Conservation (phyloP, 2,888 invertebrate genomes). For the Gortyna flavago region DNA sequence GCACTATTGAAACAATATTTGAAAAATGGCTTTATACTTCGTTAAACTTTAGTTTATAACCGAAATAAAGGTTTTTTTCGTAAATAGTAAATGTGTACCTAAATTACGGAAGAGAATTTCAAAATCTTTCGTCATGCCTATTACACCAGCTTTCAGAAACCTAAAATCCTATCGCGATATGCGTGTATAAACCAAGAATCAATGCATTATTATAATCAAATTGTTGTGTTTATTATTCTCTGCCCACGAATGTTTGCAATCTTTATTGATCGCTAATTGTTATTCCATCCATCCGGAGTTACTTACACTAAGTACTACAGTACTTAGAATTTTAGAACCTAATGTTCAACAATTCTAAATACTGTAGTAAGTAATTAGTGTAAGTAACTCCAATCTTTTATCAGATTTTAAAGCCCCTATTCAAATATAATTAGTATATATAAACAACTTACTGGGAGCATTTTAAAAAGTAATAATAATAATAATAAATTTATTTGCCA, state of each 20-base stretch:
- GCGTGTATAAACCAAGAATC: neutral
- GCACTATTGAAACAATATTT: too few species aligned
- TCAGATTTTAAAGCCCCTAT: constrained; percentile 19
- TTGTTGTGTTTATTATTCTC: neutral
- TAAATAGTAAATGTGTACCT: too few species aligned
- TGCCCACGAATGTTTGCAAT: neutral
- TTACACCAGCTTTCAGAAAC: neutral
- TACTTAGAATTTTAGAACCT: too few species aligned
- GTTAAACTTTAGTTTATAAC: too few species aligned
- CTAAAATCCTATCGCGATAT: neutral
- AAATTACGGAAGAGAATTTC: too few species aligned
- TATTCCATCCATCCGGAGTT: too few species aligned
- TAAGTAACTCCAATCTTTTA: constrained; percentile 36
- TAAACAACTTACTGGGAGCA: constrained; percentile 3
- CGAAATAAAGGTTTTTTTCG: too few species aligned
- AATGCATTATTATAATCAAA: neutral
- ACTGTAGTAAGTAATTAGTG: constrained; percentile 49
- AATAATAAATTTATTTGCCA: too few species aligned
- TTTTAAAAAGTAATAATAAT: constrained; percentile 12
- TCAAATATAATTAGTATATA: constrained; percentile 44
- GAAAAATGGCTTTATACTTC: too few species aligned
- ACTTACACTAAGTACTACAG: too few species aligned
- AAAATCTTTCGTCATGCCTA: too few species aligned
- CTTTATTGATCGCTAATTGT: constrained; percentile 4
- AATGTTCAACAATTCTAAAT: constrained; percentile 25